phyloP scores from a whole-genome alignment of 2,888 invertebrate species.

The Pheosia tremula region DNA sequence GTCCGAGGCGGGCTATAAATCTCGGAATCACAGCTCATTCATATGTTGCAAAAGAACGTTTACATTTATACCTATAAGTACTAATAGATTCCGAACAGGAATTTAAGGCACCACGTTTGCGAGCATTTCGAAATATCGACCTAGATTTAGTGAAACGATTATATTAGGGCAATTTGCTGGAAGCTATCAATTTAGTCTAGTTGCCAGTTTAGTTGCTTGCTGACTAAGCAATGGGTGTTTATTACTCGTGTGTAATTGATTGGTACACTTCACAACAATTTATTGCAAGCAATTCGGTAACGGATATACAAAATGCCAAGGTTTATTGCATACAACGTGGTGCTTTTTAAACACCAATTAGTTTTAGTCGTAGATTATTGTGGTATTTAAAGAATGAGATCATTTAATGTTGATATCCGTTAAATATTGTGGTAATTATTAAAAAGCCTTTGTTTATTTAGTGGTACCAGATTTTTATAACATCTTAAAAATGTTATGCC shows the following conservation, averaged over 20 bases:
- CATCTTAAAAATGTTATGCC: too few relatives aligned
- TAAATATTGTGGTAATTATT: neutral
- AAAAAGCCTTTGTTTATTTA: neutral
- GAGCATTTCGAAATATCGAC: neutral
- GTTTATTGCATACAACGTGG: constrained; percentile 49
- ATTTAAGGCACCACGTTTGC: constrained; percentile 1
- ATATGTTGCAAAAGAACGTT: neutral
- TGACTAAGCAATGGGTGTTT: constrained; percentile 10
- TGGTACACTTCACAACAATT: constrained; percentile 51
- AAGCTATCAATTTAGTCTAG: neutral
- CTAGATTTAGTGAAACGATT: neutral
- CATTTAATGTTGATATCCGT: constrained; percentile 3
- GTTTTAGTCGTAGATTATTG: neutral
- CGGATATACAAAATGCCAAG: constrained; percentile 66
- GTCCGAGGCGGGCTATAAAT: neutral
- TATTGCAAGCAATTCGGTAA: constrained; percentile 50
- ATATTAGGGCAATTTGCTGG: neutral
- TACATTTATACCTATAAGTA: neutral
- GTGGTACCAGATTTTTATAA: neutral
- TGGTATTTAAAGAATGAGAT: constrained; percentile 3
- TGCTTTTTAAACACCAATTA: constrained; percentile 20
- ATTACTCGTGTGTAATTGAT: constrained; percentile 38
- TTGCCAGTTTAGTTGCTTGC: constrained; percentile 14
- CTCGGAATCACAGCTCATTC: neutral
- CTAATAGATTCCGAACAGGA: neutral